phyloP scores from a whole-genome alignment of 2,113 vertebrate genomes.

The Psittacula cyanocephala region DNA sequence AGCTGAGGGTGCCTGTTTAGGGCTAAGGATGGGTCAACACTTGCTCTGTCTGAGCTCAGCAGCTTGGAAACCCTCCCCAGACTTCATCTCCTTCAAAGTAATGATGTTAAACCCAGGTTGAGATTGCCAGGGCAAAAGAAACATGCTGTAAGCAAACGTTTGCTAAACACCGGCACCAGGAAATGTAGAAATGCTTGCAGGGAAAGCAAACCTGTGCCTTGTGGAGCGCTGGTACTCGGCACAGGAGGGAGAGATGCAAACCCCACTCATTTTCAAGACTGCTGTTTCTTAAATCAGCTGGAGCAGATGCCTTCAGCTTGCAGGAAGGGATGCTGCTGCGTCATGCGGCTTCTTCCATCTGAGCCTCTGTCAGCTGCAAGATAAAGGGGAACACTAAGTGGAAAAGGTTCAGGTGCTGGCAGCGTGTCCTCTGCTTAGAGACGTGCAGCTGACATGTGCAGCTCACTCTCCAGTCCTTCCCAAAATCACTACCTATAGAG shows the following conservation, averaged over 20 bases:
- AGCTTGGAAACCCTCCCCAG: neutral
- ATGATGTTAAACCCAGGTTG: neutral
- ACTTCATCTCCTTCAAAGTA: neutral
- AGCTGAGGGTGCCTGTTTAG: neutral
- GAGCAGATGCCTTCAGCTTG: neutral
- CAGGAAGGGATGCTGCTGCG: neutral
- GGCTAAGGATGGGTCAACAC: neutral
- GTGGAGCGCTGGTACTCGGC: neutral
- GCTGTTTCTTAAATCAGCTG: neutral
- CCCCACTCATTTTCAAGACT: rapidly evolving
- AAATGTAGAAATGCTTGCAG: no score
- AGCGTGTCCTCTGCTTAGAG: neutral
- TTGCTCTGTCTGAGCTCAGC: neutral
- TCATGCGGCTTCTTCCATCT: neutral
- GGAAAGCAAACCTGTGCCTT: neutral
- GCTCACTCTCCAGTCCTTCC: neutral
- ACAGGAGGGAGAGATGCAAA: neutral
- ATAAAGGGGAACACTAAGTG: neutral
- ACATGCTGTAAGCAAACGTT: neutral
- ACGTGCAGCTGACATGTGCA: neutral
- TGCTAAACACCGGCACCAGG: neutral
- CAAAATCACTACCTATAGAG: neutral
- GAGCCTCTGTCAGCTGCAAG: neutral
- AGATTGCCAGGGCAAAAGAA: neutral
- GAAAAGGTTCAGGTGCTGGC: neutral